phyloP scores from a whole-genome alignment of 35 echinoderm and acorn worm species.

The Strongylocentrotus purpuratus region DNA sequence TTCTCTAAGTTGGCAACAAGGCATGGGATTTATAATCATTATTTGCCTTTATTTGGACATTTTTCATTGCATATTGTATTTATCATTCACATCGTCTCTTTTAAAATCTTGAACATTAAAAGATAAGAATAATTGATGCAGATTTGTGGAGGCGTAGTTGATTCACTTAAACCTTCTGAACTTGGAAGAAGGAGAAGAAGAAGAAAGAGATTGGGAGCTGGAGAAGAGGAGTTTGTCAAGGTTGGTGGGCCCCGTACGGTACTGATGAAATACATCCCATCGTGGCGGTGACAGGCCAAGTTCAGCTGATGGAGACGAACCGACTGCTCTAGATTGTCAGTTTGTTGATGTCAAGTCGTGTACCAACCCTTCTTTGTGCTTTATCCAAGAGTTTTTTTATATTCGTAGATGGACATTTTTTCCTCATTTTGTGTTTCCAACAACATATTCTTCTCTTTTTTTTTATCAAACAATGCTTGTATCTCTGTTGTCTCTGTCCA shows the following conservation, averaged over 20 bases:
- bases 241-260: neutral
- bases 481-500: neutral
- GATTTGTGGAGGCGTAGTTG: neutral
- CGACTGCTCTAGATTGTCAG: neutral
- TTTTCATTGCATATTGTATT: too few relatives aligned
- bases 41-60: too few relatives aligned
- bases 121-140: too few relatives aligned
- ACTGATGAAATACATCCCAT: slow-evolving; percentile 38
- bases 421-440: neutral
- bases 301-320: neutral
- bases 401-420: neutral
- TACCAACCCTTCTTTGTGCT: neutral
- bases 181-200: neutral
- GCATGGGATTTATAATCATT: too few relatives aligned
- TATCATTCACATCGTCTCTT: too few relatives aligned
- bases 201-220: neutral
- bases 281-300: slow-evolving; percentile 10
- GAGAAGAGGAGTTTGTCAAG: neutral
- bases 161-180: neutral
- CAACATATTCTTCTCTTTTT: neutral
- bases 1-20: too few relatives aligned
- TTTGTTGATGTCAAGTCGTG: neutral
- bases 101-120: too few relatives aligned
- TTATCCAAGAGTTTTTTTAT: neutral
- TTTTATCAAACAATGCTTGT: neutral